Conservation (phyloP, 2,113 vertebrate species). For the Poecile atricapillus region DNA sequence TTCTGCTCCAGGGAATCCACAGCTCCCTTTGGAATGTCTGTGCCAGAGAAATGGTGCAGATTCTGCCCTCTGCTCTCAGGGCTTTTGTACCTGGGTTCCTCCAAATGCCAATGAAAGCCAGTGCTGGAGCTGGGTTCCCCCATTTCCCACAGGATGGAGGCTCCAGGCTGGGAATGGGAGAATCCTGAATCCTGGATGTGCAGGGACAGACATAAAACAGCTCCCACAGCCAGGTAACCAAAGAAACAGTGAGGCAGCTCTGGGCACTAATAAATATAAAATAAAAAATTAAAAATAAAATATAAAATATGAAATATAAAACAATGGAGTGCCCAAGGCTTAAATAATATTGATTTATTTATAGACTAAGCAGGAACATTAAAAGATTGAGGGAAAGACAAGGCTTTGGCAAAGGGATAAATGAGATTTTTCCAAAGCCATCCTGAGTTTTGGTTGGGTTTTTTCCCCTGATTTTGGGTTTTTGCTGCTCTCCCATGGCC, state of each 20-base stretch:
- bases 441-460: not conserved
- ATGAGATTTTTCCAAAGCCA: not conserved
- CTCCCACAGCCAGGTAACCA: not conserved
- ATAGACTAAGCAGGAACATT: not conserved
- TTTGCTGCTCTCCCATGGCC: not conserved
- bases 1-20: not conserved
- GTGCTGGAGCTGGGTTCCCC: not conserved
- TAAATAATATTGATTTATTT: not conserved
- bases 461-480: not conserved
- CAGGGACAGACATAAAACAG: not conserved
- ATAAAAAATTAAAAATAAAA: not conserved
- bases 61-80: not conserved
- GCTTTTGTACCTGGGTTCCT: not conserved
- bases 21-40: fast-evolving
- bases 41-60: not conserved
- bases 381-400: not conserved
- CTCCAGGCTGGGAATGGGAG: not conserved
- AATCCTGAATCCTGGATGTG: not conserved
- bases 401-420: not conserved
- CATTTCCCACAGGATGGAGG: not conserved
- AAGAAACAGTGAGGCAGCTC: not conserved
- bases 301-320: not conserved
- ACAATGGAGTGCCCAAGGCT: not conserved
- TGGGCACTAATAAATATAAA: not conserved
- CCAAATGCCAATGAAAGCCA: not conserved